phyloP scores from a whole-genome alignment of 2,113 vertebrate genomes.

The Ophiodon elongatus region DNA sequence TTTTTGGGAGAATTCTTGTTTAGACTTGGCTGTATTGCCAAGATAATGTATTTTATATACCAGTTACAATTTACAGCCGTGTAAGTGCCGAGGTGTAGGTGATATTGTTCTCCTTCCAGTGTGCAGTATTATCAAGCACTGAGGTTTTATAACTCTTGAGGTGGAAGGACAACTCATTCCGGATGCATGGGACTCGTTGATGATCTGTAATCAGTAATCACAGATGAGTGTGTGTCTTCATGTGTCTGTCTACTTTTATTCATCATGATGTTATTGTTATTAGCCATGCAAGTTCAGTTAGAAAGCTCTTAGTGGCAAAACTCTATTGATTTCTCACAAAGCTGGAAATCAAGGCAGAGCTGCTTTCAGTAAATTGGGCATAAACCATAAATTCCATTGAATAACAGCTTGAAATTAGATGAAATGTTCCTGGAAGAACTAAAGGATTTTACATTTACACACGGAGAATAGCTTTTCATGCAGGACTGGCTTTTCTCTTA shows the following conservation, averaged over 20 bases:
- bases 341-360: slow-evolving; percentile 3
- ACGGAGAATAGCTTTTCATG: neutral
- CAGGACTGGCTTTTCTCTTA: neutral
- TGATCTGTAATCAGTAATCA: slow-evolving; percentile 35
- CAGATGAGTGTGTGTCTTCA: neutral
- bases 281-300: neutral
- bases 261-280: slow-evolving; percentile 4
- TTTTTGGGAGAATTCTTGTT: slow-evolving; percentile 11
- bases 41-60: slow-evolving; percentile 5
- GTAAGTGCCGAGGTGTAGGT: neutral
- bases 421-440: neutral
- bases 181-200: slow-evolving; percentile 34
- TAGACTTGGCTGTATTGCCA: neutral
- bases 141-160: slow-evolving; percentile 28
- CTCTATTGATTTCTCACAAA: neutral
- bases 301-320: slow-evolving; percentile 6
- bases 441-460: neutral
- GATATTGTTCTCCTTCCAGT: slow-evolving; percentile 21
- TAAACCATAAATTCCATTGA: neutral
- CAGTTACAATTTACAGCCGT: slow-evolving; percentile 12
- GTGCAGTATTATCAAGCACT: neutral
- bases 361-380: slow-evolving; percentile 6
- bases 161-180: slow-evolving; percentile 29
- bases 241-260: slow-evolving; percentile 9
- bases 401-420: neutral